Evolutionary conservation across 35 echinoderm and acorn worm genomes (phyloP).

Genomic region (Ophiothrix spiculata): DNA sequence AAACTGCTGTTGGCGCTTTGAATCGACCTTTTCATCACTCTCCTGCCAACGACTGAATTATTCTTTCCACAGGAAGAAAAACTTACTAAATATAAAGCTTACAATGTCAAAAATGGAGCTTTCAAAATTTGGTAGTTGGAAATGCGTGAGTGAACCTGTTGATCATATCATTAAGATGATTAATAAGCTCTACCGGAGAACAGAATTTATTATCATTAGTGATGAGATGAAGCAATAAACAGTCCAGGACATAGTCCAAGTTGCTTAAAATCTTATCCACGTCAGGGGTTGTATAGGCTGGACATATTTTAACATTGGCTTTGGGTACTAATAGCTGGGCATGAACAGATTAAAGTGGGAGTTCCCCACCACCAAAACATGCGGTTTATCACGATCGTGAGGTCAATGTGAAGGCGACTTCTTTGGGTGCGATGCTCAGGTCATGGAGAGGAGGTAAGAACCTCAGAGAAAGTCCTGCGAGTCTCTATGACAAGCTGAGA

Average conservation of each 20-base stretch:
- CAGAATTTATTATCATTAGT: constrained; percentile 5
- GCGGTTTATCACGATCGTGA: not conserved
- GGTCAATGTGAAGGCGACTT: no score
- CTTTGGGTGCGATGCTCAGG: no score
- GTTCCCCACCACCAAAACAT: not conserved
- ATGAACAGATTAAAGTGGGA: not conserved
- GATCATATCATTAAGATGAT: not conserved
- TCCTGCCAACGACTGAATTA: no score
- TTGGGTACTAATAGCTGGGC: not conserved
- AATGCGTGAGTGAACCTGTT: not conserved
- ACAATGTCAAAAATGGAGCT: no score
- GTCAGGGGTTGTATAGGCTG: not conserved
- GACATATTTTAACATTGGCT: not conserved
- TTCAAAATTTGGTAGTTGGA: not conserved
- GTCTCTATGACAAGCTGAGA: no score
- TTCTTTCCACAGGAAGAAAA: no score
- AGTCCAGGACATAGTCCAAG: not conserved
- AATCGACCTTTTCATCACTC: no score
- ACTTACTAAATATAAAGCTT: no score
- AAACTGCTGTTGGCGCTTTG: no score
- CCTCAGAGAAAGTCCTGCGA: no score
- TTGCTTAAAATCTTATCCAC: not conserved
- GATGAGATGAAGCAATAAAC: not conserved
- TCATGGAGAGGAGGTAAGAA: no score
- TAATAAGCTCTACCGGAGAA: not conserved